These are phyloP conservation scores for Grallaria varia DNA, from an alignment of 2,113 vertebrate genomes.

Conservation along the genomic window DNA sequence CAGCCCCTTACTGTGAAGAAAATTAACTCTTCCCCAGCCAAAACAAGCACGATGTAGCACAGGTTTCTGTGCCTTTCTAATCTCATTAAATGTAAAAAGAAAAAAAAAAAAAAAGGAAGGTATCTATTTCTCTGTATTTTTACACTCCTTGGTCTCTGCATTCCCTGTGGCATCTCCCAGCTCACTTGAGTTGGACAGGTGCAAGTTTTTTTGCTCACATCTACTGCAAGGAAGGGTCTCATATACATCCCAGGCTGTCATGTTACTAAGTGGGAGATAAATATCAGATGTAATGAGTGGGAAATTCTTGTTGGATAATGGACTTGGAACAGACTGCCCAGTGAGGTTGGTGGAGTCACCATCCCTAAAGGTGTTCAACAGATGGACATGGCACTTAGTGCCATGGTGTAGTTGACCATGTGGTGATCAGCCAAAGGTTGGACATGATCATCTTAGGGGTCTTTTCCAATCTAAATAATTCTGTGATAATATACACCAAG, in stretches of 20 bases:
- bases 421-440: neutral
- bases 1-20: neutral
- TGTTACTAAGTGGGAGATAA: neutral
- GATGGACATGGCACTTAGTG: neutral
- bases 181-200: neutral
- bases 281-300: neutral
- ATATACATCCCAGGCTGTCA: neutral
- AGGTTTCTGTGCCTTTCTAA: neutral
- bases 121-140: neutral
- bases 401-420: neutral
- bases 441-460: neutral
- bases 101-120: neutral
- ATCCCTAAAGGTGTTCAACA: neutral
- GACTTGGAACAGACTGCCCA: neutral
- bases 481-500: neutral
- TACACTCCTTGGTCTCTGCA: neutral
- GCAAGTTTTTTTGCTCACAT: neutral
- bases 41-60: neutral
- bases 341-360: neutral
- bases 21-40: neutral
- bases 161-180: neutral
- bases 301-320: neutral
- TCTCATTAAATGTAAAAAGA: neutral
- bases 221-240: fast-evolving
- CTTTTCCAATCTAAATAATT: neutral